Percentiles rank a stretch among this genome's conserved stretches.
Conservation (phyloP, 1,140 invertebrate genomes). For the Heliconius eleuchia region DNA sequence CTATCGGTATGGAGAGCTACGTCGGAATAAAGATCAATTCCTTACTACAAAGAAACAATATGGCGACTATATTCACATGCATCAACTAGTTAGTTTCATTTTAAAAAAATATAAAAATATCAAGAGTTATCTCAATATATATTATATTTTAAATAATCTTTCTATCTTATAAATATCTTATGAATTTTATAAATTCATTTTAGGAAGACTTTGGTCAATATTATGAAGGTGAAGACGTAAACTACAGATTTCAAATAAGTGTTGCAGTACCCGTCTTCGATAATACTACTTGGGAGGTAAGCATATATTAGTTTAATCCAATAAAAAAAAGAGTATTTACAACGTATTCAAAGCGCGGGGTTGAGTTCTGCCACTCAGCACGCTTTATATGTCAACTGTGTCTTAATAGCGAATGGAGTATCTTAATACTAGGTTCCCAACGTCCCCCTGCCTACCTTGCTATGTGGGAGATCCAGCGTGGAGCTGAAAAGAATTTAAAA, state of each 20-base stretch:
- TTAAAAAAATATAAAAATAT: neutral
- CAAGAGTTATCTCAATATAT: neutral
- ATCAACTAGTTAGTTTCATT: constrained; percentile 50
- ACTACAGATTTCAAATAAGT: constrained; percentile 68
- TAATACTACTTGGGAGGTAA: constrained; percentile 60
- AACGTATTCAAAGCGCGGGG: no score
- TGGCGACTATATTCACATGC: constrained; percentile 53
- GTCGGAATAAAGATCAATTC: constrained; percentile 56
- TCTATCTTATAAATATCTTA: no score
- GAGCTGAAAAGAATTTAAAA: no score
- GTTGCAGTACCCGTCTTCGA: constrained; percentile 72
- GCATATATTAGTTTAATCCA: neutral
- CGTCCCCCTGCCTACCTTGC: no score
- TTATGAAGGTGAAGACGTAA: constrained; percentile 65
- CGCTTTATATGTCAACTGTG: no score
- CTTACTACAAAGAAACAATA: constrained; percentile 41
- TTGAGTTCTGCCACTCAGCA: no score
- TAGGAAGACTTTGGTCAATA: constrained; percentile 66
- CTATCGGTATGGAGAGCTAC: constrained; percentile 56
- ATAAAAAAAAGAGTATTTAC: no score
- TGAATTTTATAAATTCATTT: constrained; percentile 31
- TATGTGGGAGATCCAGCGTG: no score
- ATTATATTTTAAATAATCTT: no score
- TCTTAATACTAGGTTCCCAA: no score
- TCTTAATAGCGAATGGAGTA: no score